Evolutionary conservation across 2,888 invertebrate genomes (phyloP).

Genomic region (Dicranocentrus wangi): DNA sequence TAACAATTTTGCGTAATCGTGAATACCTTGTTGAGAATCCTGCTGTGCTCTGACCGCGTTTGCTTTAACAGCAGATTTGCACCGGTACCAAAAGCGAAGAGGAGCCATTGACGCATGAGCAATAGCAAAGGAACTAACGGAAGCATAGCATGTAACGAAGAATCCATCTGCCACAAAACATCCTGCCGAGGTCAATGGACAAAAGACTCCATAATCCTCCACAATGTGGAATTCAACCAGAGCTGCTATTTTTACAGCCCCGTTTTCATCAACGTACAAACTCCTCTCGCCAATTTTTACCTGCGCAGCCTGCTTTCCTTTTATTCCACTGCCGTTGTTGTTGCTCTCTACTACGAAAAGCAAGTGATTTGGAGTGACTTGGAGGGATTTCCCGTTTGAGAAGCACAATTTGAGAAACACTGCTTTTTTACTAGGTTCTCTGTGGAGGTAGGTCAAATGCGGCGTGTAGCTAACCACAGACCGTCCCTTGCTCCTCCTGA

Average conservation of each 20-base stretch:
- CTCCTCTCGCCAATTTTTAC: neutral
- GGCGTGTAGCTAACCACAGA: no score
- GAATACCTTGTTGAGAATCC: neutral
- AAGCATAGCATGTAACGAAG: constrained; percentile 1
- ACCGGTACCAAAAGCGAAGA: neutral
- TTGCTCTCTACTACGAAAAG: neutral
- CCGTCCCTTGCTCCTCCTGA: no score
- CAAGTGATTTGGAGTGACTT: neutral
- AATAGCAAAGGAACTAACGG: neutral
- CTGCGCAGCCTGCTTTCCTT: neutral
- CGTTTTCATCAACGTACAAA: neutral
- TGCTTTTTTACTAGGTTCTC: neutral
- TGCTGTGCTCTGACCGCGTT: no score
- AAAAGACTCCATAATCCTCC: neutral
- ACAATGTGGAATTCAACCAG: neutral
- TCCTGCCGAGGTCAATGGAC: constrained; percentile 1
- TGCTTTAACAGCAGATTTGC: neutral
- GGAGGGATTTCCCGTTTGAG: neutral
- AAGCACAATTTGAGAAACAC: neutral
- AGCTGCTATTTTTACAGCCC: neutral
- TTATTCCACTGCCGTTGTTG: neutral
- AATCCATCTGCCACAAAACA: neutral
- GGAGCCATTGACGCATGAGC: neutral
- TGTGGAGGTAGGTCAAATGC: neutral
- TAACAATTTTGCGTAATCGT: neutral